phyloP scores from a whole-genome alignment of 2,797 vertebrate species.

The Malacoctenus gilli region DNA sequence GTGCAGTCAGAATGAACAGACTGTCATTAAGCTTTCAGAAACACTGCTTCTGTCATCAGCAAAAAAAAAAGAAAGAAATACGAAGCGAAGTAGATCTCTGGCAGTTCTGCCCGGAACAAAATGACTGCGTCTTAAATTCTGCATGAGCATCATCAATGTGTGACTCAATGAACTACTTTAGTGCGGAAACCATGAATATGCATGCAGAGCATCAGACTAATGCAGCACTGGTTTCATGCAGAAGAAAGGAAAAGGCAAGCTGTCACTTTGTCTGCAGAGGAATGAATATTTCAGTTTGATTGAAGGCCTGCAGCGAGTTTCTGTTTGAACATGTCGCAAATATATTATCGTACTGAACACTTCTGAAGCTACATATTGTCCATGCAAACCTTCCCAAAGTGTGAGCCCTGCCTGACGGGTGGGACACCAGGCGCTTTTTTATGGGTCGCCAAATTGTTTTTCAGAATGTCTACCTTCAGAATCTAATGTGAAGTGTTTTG shows the following conservation, averaged over 20 bases:
- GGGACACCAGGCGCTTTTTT: no score
- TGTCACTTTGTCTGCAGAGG: not conserved
- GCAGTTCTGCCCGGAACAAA: conserved; percentile 43
- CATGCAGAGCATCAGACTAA: conserved; percentile 19
- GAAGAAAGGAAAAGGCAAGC: conserved; percentile 2
- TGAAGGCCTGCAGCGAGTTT: not conserved
- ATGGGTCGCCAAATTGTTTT: no score
- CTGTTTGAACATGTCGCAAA: no score
- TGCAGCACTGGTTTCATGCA: conserved; percentile 11
- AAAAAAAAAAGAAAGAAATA: no score
- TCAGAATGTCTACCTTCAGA: no score
- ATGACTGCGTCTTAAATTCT: conserved; percentile 49
- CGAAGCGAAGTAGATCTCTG: conserved; percentile 47
- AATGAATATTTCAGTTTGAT: not conserved
- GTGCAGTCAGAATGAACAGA: conserved; percentile 12
- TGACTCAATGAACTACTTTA: conserved; percentile 28
- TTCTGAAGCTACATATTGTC: no score
- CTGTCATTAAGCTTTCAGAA: conserved; percentile 54
- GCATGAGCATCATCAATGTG: conserved; percentile 35
- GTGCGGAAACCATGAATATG: conserved; percentile 30
- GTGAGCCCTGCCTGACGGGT: no score
- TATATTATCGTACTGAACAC: no score
- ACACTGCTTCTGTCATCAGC: conserved; percentile 48
- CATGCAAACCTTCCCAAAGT: no score
- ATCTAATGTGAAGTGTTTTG: no score